Evolutionary conservation across 1,140 invertebrate species (phyloP), one percentile per base, ranked within the genome.

Genomic region (Lucilia cuprina): DNA sequence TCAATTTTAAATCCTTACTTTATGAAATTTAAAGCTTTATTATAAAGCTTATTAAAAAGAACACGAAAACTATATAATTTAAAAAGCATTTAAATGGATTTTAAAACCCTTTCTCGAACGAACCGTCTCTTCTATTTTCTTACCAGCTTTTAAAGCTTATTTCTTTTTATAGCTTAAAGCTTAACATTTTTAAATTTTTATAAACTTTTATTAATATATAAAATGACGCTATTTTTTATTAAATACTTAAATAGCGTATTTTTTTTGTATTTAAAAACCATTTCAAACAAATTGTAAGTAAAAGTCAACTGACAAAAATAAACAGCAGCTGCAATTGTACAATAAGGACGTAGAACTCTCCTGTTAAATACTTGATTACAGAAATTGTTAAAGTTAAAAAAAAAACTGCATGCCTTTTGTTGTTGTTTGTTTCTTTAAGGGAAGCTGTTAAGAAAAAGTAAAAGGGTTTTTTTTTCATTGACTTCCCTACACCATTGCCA

Each of bases 401-500:
- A 30, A 30, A 70, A 70, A 70, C n/a, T 70, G 21, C 65, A 70
- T 70, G 5, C 60, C 0, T n/a, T 70, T 70, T 25, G 65, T 70
- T 9, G n/a, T 70, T 70, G 10, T 70, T 21, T 4, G 21, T 70
- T 70, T 70, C 10, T 70, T 70, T 70, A 70, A 70, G 65, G 65
- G 65, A 70, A 70, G 65, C 65, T 70, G 65, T 70, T 70, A 70
- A 70, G 65, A 4, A 70, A 70, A 70, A 70, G 19, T 70, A 70
- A 70, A 70, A 70, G 65, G 65, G 65, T 19, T 70, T 21, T 21
- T 21, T 70, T 70, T 65, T n/a, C 60, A 0, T 65, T 55, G 50
- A 3, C 55, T 7, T 60, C 7, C 14, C n/a, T 60, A 60, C 55
- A 60, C 55, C 55, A 60, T 60, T 60, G 13, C 55, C 55, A n/a